Evolutionary conservation across 2,113 vertebrate genomes (phyloP).

Genomic region (Ciconia stormi): DNA sequence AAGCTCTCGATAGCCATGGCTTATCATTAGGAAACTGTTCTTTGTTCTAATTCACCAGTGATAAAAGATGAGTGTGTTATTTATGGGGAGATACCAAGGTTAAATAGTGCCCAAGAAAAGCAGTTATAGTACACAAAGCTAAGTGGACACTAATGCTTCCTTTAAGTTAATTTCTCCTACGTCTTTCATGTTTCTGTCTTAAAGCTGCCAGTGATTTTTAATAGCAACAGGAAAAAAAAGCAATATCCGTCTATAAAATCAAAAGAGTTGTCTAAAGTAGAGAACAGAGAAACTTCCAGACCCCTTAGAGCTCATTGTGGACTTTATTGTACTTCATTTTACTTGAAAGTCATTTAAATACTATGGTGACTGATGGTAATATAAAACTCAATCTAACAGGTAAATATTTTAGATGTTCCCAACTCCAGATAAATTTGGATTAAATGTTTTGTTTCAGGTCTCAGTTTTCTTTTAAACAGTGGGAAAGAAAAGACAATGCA

Average conservation of each 20-base stretch:
- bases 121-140: neutral
- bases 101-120: neutral
- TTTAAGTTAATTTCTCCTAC: neutral
- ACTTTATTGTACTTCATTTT: neutral
- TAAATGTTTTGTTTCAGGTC: neutral
- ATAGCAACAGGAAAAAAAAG: neutral
- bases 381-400: neutral
- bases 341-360: neutral
- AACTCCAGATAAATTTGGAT: neutral
- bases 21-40: neutral
- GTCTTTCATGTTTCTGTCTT: neutral
- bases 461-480: neutral
- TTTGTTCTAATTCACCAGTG: neutral
- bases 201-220: neutral
- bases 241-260: neutral
- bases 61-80: neutral
- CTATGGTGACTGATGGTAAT: neutral
- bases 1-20: neutral
- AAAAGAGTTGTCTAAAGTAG: neutral
- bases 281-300: neutral
- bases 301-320: neutral
- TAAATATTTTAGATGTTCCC: neutral
- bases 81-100: neutral
- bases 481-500: neutral
- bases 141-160: neutral